Conservation (phyloP, 2,113 vertebrate species). For the Microtus richardsoni region DNA sequence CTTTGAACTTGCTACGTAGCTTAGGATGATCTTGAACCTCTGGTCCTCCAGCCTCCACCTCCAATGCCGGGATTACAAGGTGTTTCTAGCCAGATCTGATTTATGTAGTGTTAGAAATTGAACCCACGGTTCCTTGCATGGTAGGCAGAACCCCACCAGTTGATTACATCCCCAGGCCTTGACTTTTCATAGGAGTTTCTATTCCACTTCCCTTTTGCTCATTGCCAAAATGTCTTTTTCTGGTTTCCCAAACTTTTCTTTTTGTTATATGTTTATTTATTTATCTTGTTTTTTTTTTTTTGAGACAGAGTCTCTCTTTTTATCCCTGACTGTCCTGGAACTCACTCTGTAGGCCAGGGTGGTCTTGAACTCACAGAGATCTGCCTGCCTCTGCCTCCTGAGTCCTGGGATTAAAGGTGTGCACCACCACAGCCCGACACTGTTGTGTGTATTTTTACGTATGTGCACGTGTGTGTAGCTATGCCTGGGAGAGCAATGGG, state of each 20-base stretch:
- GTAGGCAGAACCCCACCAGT: not conserved
- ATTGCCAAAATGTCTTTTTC: not conserved
- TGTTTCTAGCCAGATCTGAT: not conserved
- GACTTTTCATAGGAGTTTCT: not conserved
- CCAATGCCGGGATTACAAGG: not conserved
- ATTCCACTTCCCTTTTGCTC: not conserved
- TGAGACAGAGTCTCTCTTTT: too few relatives aligned
- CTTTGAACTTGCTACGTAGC: not conserved
- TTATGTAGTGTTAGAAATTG: not conserved
- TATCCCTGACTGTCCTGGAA: not conserved
- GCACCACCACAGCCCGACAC: not conserved
- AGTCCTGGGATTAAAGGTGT: not conserved
- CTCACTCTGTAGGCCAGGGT: not conserved
- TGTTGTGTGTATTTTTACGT: not conserved
- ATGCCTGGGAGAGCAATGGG: too few relatives aligned
- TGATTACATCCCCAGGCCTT: not conserved
- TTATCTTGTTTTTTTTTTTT: not conserved
- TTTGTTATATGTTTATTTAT: not conserved
- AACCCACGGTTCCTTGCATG: not conserved
- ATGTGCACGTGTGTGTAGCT: not conserved
- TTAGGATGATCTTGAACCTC: not conserved
- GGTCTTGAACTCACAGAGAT: not conserved
- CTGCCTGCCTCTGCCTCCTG: not conserved
- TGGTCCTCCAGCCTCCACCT: not conserved
- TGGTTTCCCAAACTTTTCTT: not conserved